phyloP scores from a whole-genome alignment of 2,113 vertebrate species.

The Cacatua alba region DNA sequence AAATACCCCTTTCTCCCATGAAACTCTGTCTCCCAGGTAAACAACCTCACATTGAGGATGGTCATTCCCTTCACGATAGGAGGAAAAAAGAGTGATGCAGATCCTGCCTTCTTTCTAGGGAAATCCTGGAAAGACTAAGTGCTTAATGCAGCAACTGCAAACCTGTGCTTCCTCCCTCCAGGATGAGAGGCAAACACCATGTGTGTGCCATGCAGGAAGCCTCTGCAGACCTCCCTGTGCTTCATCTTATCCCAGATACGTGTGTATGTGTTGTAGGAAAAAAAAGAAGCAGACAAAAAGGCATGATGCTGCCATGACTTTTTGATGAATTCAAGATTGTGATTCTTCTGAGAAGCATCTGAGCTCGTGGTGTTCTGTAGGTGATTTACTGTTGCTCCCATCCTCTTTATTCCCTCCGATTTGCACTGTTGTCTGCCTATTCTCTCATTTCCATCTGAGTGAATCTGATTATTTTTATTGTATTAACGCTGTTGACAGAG shows the following conservation, averaged over 20 bases:
- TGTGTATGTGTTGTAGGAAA: not conserved
- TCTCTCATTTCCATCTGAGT: conserved; percentile 24
- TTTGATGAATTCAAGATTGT: not conserved
- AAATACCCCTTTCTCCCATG: not conserved
- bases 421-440: not conserved
- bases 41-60: not conserved
- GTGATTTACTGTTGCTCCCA: not conserved
- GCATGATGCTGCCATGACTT: not conserved
- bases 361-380: not conserved
- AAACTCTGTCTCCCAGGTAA: not conserved
- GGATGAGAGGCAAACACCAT: not conserved
- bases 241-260: not conserved
- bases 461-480: conserved; percentile 59
- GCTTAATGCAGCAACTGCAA: not conserved
- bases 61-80: not conserved
- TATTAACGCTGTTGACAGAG: conserved; percentile 25
- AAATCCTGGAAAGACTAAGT: not conserved
- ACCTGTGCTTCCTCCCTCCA: not conserved
- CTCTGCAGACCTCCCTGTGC: not conserved
- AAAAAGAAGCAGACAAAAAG: not conserved
- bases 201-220: rapidly evolving
- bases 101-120: not conserved
- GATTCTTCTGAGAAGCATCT: not conserved
- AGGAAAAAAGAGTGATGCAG: not conserved
- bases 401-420: not conserved